Base-by-base conservation (phyloP, 2,797 vertebrate species). In the Pelodytes ibericus region DNA sequence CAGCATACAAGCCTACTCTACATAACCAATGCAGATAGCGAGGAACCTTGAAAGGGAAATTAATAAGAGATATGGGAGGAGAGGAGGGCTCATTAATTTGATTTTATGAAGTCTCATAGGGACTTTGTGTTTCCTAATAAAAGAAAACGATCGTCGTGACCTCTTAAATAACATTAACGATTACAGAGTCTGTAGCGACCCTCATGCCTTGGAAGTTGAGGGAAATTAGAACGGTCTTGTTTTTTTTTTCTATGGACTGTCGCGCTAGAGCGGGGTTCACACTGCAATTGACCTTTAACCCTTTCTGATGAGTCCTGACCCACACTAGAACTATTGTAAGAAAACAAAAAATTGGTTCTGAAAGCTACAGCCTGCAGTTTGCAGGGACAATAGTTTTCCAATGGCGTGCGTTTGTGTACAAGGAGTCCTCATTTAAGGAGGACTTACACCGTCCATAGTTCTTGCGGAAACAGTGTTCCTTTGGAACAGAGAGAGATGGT, bases 71-170 rank as follows among this genome's bases (percentile, higher is more conserved):
- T 47, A 15, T 22, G 25, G 16, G 41, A 27, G 25, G 26, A 18
- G 3, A 39, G 31, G 25, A 66, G 41, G 25, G 39, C 41, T 66
- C 63, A 66, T 67, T 74, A 66, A 66, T 65, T 65, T 47, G 18
- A 49, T 53, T 47, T 10, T 51, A 74, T 74, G 56, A 74, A 67
- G 63, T 44, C 53, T 74, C 51, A 13, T 74, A 25, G 33, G 64
- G 27, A 75, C 36, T 39, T 68, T 51, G 73, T 68, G 64, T 75
- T 66, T 75, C 30, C 39, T 75, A 61, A 67, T 68, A 68, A 44
- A 53, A 66, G 53, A 22, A 36, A 51, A 75, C 30, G 41, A 36
- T 22, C n/a, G 24, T 44, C 18, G 16, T 36, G 27, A 49, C 53
- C 72, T 67, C 64, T 59, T 68, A 68, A 75, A 67, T 67, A 67